Evolutionary conservation across 2,888 invertebrate genomes (phyloP).

Genomic region (Hirtodrosophila trivittata): DNA sequence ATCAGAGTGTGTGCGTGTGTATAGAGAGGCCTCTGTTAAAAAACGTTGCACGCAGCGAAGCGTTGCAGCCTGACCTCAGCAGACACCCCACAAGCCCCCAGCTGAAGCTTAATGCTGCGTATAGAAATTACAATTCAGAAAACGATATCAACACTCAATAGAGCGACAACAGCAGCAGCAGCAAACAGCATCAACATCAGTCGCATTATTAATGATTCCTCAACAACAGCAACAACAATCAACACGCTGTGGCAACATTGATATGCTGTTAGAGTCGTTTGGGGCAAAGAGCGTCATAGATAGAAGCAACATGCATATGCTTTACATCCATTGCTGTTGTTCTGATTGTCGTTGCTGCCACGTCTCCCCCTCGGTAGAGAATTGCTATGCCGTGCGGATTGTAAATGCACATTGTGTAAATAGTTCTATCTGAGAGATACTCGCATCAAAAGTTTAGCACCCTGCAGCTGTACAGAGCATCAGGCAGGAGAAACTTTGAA

Average conservation of each 20-base stretch:
- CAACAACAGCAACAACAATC: slow-evolving; percentile 4
- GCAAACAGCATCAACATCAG: slow-evolving; percentile 20
- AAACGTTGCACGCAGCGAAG: slow-evolving; percentile 60
- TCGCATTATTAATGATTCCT: slow-evolving; percentile 68
- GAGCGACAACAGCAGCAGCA: slow-evolving; percentile 30
- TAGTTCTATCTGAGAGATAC: slow-evolving; percentile 28
- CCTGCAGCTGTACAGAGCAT: too few relatives aligned
- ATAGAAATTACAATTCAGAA: slow-evolving; percentile 61
- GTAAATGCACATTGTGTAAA: slow-evolving; percentile 55
- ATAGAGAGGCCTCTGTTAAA: slow-evolving; percentile 27
- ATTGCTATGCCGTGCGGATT: slow-evolving; percentile 30
- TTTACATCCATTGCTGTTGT: slow-evolving; percentile 5
- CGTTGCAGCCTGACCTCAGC: slow-evolving; percentile 42
- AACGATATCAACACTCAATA: slow-evolving; percentile 60
- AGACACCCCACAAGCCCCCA: neutral
- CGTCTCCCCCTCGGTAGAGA: slow-evolving; percentile 19
- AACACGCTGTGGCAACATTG: slow-evolving; percentile 34
- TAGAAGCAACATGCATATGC: slow-evolving; percentile 42
- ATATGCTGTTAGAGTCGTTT: slow-evolving; percentile 53
- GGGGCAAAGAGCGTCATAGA: slow-evolving; percentile 39
- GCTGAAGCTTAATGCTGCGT: too few relatives aligned
- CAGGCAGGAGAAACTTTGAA: neutral
- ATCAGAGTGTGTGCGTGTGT: neutral
- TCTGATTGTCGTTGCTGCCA: slow-evolving; percentile 12
- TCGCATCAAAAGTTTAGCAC: neutral